These are phyloP conservation scores for Columba guinea DNA, from an alignment of 2,797 vertebrate species.

Conservation along the genomic window DNA sequence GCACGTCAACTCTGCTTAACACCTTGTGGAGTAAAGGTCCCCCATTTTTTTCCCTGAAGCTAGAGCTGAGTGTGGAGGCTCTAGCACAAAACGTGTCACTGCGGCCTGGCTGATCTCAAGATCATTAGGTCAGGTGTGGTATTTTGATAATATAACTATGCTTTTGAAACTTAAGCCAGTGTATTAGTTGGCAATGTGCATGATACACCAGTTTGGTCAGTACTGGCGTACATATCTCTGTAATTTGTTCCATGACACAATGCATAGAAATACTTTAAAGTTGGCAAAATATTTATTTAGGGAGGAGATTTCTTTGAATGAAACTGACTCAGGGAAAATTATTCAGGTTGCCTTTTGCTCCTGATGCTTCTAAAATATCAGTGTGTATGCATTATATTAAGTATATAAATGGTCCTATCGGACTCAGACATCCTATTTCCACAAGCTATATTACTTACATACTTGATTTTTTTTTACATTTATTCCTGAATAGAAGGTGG, in stretches of 20 bases:
- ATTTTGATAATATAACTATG: not conserved
- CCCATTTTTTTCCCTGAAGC: not conserved
- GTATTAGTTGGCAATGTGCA: not conserved
- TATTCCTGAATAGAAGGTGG: not conserved
- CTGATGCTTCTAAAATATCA: not conserved
- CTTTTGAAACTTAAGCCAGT: not conserved
- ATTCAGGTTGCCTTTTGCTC: not conserved
- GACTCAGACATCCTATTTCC: not conserved
- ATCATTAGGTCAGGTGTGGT: not conserved
- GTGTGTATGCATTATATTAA: not conserved
- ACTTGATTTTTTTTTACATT: not conserved
- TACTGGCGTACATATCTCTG: not conserved
- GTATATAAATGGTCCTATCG: accelerated
- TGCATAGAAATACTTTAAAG: not conserved
- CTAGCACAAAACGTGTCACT: accelerated
- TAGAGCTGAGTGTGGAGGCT: not conserved
- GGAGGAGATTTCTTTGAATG: not conserved
- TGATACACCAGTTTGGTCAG: not conserved
- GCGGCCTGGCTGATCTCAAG: not conserved
- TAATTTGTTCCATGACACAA: not conserved
- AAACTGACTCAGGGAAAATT: not conserved
- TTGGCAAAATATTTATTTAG: not conserved
- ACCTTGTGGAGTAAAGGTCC: not conserved
- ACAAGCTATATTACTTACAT: not conserved
- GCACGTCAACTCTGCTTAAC: not conserved